Evolutionary conservation across 2,797 vertebrate species (phyloP), one percentile per base, ranked within the genome.

Genomic region (Apodemus agrarius): DNA sequence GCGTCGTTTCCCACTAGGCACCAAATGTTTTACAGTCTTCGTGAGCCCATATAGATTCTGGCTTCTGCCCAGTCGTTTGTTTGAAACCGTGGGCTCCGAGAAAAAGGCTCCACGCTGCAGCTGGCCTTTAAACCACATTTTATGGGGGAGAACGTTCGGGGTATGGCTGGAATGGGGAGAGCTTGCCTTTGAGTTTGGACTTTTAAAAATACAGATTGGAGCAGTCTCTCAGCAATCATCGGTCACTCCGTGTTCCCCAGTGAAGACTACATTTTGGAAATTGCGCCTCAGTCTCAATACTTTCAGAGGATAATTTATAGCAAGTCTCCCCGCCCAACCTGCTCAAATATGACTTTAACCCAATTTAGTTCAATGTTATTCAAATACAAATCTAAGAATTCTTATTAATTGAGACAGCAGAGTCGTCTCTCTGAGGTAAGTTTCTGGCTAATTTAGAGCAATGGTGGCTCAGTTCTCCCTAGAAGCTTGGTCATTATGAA

Each of bases 1-100:
- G 98, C 97, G 96, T 98, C 98, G 89, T 12, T 74, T 87, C 93
- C 78, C 9, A 72, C 40, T 46, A 97, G 67, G 97, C 97, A 96
- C 98, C 98, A 98, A 98, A 98, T 97, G 97, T 98, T 98, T 99
- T 98, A 98, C 98, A 98, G 98, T 96, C 98, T 98, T 98, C 98
- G 93, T 97, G 98, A 98, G 98, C 96, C 97, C 65, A 13, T 96
- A 96, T 98, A 98, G 98, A 98, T 97, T 96, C 98, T 98, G 97
- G 97, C 97, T 98, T 97, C 98, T 98, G 98, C 98, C 98, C 97
- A 97, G 96, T 96, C 94, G 93, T 94, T 97, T 98, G 97, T 97
- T 98, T 98, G 98, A 98, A 97, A 92, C 98, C 93, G 97, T 93
- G 94, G 98, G 97, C 98, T 98, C 95, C 49, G 97, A 98, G 97